Evolutionary conservation across 1,140 invertebrate genomes (phyloP), one percentile per base, ranked within the genome.

Genomic region (Leguminivora glycinivorella): DNA sequence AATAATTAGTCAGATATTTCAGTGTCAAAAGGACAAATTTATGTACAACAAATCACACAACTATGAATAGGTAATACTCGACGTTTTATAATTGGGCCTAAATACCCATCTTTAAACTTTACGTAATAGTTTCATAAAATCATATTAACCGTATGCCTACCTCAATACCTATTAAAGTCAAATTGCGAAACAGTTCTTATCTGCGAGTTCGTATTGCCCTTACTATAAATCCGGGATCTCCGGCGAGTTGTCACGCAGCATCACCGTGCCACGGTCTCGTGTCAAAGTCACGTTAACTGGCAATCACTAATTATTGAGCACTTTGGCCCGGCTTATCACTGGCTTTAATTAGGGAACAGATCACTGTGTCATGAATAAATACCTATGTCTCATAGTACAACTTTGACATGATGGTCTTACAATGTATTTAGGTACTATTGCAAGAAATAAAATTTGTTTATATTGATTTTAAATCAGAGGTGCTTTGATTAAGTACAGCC

Each of bases 301-400:
- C 43, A 7, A 52, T 19, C 43, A 52, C 40, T 60, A 12, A 22
- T 63, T 31, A 34, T 19, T 52, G 22, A 10, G 47, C 19, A 52
- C 47, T 52, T 52, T 19, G 47, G 31, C 6, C 26, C 47, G 22
- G 26, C 58, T 63, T 63, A 63, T 63, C 58, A 29, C 6, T 29
- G 25, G 25, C 7, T 63, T 60, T 63, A 63, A 63, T 31, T 63
- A 63, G 58, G 58, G 26, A 63, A 63, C 34, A 63, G 58, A 63
- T 9, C 47, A 52, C 17, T 52, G 47, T 52, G 47, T 52, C 47
- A 52, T n/a, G 3, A 52, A 22, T 1, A 10, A 22, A 43, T 43
- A 22, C 47, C 47, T 52, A 52, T 9, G 2, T 9, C 14, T 9
- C 19, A 22, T 22, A 22, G n/a, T 52, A n/a, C 47, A n/a, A 52